Evolutionary conservation across 2,888 invertebrate genomes (phyloP), one percentile per base, ranked within the genome.

Genomic region (Odontothrips loti): DNA sequence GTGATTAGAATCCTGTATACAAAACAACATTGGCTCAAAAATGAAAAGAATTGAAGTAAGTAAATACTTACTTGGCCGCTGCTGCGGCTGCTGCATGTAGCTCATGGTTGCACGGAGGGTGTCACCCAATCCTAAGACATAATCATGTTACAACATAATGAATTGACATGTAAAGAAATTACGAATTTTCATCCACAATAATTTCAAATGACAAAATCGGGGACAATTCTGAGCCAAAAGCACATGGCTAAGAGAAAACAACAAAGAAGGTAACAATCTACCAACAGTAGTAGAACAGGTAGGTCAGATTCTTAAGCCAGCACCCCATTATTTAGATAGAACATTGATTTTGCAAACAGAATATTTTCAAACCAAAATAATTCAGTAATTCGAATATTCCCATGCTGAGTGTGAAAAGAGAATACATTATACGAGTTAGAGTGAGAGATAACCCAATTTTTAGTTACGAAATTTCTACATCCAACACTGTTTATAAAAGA

Each of bases 71-170:
- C 95, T 94, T 87, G 93, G 92, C 88, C 95, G 92, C 87, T 92
- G 93, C 89, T 94, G 95, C 85, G 93, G 91, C 83, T 92, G 90
- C 86, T 93, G 93, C 91, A 94, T 93, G 89, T 94, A 95, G 91
- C 94, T 95, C 95, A 95, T 95, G 91, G 90, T 82, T 58, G 27
- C 23, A 47, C 47, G 78, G 79, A 81, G 15, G 68, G 68, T 27
- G 12, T 27, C 23, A 75, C 23, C 68, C 68, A 75, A 23, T 75
- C 68, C 68, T 75, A 1, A 85, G 85, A 87, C 86, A 84, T 68
- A 81, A 27, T 8, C 6, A 75, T 75, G 9, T 68, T 23, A n/a
- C n/a, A 68, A 68, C 6, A 68, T 4, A 68, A 68, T 20, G 63
- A 23, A 11, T 23, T 75, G 15, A 58, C 2, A 43, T 43, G 6